Conservation (phyloP, 1,140 invertebrate genomes). For the Zelostemma sp. region DNA sequence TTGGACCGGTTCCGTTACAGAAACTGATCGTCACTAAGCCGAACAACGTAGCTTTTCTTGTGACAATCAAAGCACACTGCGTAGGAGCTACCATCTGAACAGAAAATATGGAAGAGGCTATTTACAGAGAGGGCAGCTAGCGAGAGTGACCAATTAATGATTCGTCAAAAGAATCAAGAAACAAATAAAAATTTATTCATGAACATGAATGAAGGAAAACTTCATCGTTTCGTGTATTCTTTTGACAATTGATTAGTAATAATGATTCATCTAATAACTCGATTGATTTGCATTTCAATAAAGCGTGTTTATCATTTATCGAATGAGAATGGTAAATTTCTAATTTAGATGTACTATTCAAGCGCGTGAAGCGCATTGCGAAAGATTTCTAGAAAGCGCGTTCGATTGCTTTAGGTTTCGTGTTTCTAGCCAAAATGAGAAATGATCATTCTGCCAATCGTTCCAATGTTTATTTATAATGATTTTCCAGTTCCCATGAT, state of each 20-base stretch:
- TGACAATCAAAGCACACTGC: conserved; percentile 67
- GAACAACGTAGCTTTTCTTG: conserved; percentile 67
- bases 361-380: conserved; percentile 1
- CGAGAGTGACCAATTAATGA: conserved; percentile 18
- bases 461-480: too few relatives aligned
- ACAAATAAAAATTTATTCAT: background rate
- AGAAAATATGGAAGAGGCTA: conserved; percentile 64
- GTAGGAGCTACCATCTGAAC: conserved; percentile 65
- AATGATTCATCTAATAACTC: too few relatives aligned
- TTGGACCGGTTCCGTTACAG: conserved; percentile 54
- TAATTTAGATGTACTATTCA: background rate
- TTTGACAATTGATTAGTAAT: background rate
- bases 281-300: too few relatives aligned
- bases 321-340: too few relatives aligned
- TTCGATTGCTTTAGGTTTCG: background rate
- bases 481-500: background rate
- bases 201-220: too few relatives aligned
- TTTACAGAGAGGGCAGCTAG: conserved; percentile 58
- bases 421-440: too few relatives aligned
- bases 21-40: conserved; percentile 66
- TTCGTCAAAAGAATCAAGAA: conserved; percentile 3
- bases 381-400: background rate
- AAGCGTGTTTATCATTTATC: too few relatives aligned
- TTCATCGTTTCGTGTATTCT: background rate
- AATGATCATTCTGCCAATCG: too few relatives aligned